Conservation (phyloP, 2,113 vertebrate genomes). For the Peromyscus californicus region DNA sequence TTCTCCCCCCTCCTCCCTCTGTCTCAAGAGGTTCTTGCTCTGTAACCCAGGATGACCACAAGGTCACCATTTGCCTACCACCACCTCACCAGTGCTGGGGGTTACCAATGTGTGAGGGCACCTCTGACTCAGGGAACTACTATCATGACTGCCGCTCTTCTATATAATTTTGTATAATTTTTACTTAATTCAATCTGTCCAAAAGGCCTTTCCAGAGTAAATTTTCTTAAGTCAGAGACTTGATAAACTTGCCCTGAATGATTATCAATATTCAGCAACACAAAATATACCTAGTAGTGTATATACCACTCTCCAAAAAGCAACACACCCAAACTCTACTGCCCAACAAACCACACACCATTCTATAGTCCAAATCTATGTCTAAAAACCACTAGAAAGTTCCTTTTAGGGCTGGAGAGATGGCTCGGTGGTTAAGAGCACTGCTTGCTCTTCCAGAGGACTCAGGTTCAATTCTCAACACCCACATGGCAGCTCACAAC, state of each 20-base stretch:
- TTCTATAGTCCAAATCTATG: not conserved
- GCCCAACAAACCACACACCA: not conserved
- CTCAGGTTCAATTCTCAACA: too few species aligned
- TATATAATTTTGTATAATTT: constrained; percentile 11
- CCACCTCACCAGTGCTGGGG: not conserved
- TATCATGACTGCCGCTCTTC: not conserved
- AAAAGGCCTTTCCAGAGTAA: constrained; percentile 37
- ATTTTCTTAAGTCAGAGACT: constrained; percentile 16
- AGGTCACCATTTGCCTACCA: not conserved
- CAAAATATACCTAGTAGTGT: not conserved
- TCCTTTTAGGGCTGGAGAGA: not conserved
- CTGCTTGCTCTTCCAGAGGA: too few species aligned
- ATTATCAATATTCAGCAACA: constrained; percentile 39
- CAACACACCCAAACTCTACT: constrained; percentile 1
- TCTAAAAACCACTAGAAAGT: constrained; percentile 34
- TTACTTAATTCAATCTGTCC: not conserved
- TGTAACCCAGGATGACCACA: not conserved
- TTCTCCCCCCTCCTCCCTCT: not conserved
- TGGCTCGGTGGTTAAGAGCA: too few species aligned
- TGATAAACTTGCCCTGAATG: constrained; percentile 38
- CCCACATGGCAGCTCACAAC: too few species aligned
- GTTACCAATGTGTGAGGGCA: too few species aligned
- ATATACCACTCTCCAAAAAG: constrained; percentile 36
- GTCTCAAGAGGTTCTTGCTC: not conserved
- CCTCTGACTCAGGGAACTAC: not conserved